Evolutionary conservation across 2,888 invertebrate genomes (phyloP).

Genomic region (Drosophila sordidapex): DNA sequence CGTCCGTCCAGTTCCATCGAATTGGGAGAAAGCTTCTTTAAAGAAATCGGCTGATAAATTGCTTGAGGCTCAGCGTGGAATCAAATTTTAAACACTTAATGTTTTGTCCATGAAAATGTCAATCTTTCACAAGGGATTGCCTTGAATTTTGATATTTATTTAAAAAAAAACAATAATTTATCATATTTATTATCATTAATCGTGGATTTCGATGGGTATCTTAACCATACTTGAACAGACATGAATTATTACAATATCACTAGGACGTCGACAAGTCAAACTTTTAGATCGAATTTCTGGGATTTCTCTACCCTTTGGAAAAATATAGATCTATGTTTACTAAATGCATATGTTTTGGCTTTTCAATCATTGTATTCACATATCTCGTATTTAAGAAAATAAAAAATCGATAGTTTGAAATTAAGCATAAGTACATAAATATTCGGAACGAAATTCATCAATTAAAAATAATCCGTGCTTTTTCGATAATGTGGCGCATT

Average conservation of each 20-base stretch:
- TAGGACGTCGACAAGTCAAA: not conserved
- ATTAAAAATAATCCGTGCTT: not conserved
- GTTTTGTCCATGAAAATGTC: not conserved
- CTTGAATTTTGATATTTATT: not conserved
- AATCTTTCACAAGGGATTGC: not conserved
- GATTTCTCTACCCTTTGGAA: not conserved
- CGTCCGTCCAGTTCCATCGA: slow-evolving; percentile 88
- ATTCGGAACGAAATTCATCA: slow-evolving; percentile 30
- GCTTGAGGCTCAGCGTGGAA: slow-evolving; percentile 55
- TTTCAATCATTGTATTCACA: slow-evolving; percentile 9
- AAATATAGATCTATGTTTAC: not conserved
- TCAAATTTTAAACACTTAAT: slow-evolving; percentile 23
- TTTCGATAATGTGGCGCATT: slow-evolving; percentile 35
- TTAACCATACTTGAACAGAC: not conserved
- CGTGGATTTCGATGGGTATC: not conserved
- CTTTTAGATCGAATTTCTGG: not conserved
- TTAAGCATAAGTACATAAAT: slow-evolving; percentile 7
- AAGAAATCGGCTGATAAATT: slow-evolving; percentile 88
- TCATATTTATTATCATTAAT: not conserved
- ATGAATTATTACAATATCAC: not conserved
- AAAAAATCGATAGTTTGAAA: slow-evolving; percentile 13
- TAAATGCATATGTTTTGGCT: slow-evolving; percentile 4
- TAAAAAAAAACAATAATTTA: not conserved
- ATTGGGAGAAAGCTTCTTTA: slow-evolving; percentile 87
- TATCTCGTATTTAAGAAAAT: not conserved